These are phyloP conservation scores for Byasa hedistus DNA, from an alignment of 2,888 invertebrate species.

Conservation along the genomic window DNA sequence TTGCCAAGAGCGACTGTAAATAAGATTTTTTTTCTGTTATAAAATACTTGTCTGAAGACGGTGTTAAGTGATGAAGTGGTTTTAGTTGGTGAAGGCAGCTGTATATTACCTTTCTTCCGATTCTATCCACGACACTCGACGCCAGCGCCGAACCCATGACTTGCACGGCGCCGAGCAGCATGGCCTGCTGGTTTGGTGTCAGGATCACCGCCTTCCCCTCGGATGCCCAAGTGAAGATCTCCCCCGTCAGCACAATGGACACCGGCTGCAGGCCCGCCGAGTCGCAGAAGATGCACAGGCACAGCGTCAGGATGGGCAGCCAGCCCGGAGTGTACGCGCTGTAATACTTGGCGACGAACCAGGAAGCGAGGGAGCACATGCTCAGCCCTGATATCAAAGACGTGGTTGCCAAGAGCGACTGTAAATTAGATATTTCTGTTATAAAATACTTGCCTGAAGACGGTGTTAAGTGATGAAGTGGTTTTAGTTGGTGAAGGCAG, in stretches of 20 bases:
- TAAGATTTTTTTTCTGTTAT: neutral
- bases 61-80: too few relatives aligned
- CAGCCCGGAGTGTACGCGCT: conserved; percentile 57
- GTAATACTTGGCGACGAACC: conserved; percentile 58
- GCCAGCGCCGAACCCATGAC: conserved; percentile 60
- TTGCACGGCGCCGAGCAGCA: conserved; percentile 66
- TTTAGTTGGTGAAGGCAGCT: too few relatives aligned
- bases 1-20: conserved; percentile 54
- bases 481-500: too few relatives aligned
- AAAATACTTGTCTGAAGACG: too few relatives aligned
- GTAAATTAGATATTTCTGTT: conserved; percentile 19
- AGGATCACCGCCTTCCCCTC: conserved; percentile 48
- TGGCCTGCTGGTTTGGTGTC: conserved; percentile 68
- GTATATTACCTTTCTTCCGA: conserved; percentile 59
- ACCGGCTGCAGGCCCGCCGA: conserved; percentile 75
- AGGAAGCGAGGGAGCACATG: conserved; percentile 63
- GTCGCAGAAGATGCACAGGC: conserved; percentile 74
- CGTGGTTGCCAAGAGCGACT: conserved; percentile 59
- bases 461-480: too few relatives aligned
- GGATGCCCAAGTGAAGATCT: conserved; percentile 60
- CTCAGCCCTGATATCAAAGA: conserved; percentile 62
- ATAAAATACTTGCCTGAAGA: too few relatives aligned
- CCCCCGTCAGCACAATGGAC: conserved; percentile 70
- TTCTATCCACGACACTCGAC: conserved; percentile 59
- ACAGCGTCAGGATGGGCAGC: conserved; percentile 73